phyloP scores from a whole-genome alignment of 1,140 invertebrate species.

The Drosophila arizonae region DNA sequence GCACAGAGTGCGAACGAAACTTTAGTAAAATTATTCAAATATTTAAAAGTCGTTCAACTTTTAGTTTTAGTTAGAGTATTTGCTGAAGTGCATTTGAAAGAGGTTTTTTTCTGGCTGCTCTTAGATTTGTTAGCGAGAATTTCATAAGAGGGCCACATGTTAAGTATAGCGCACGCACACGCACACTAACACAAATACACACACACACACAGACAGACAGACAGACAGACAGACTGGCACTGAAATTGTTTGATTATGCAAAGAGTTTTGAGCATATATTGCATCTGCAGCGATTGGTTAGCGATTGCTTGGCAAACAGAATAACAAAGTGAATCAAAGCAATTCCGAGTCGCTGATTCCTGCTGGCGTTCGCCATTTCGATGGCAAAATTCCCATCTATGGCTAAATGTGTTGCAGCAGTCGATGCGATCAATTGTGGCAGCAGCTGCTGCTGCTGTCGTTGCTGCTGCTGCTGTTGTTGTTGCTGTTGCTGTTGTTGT shows the following conservation, averaged over 20 bases:
- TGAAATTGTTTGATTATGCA: constrained; percentile 40
- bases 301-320: constrained; percentile 25
- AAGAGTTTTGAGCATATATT: constrained; percentile 17
- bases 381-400: constrained; percentile 1
- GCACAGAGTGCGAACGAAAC: no score
- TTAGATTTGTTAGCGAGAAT: constrained; percentile 14
- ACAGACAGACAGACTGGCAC: not conserved
- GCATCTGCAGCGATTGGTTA: constrained; percentile 20
- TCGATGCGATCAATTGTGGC: constrained; percentile 36
- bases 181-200: not conserved
- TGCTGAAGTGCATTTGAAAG: not conserved
- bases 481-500: no score
- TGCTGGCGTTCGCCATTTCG: constrained; percentile 1
- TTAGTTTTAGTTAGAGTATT: not conserved
- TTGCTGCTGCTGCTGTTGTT: no score
- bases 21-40: no score
- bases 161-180: not conserved
- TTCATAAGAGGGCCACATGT: constrained; percentile 16
- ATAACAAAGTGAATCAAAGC: constrained; percentile 13
- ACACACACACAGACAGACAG: not conserved
- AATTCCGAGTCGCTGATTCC: constrained; percentile 22
- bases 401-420: constrained; percentile 9
- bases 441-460: no score
- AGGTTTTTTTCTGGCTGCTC: not conserved
- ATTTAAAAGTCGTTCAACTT: no score